Percentiles rank a stretch among this genome's conserved stretches.
These are phyloP conservation scores for Hystrix cristata DNA, from an alignment of 2,113 vertebrate species.

Conservation along the genomic window DNA sequence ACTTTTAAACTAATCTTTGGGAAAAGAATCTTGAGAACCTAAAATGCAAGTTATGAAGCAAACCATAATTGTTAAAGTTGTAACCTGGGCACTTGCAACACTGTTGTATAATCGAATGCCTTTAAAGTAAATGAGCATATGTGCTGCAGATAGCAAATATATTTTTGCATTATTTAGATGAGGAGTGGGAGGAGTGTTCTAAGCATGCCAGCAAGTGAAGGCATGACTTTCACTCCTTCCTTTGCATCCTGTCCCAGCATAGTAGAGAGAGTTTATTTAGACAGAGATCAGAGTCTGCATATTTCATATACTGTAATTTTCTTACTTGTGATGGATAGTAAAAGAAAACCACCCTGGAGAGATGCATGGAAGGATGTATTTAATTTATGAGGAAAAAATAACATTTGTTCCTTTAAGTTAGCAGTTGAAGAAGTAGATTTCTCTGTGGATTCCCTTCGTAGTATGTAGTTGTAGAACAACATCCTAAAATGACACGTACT, in stretches of 20 bases:
- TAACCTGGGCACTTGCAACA: not conserved
- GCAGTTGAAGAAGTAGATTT: not conserved
- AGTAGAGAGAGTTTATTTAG: conserved; percentile 50
- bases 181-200: not conserved
- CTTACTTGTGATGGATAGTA: not conserved
- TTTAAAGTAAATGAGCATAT: not conserved
- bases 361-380: conserved; percentile 20
- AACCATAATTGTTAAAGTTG: not conserved
- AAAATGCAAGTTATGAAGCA: not conserved
- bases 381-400: conserved; percentile 33
- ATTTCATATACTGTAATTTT: not conserved
- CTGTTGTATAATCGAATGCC: not conserved
- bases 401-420: conserved; percentile 53
- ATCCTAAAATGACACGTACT: conserved; percentile 59
- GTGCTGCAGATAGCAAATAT: not conserved
- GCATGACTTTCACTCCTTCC: not conserved
- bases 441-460: conserved; percentile 10
- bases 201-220: not conserved
- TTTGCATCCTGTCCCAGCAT: not conserved
- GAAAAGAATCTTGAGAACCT: not conserved
- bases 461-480: conserved; percentile 10
- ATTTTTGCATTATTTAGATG: conserved; percentile 44
- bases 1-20: not conserved
- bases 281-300: not conserved
- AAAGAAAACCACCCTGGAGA: conserved; percentile 28